A percentile compares a stretch with the other conserved stretches of the same genome.
Conservation (phyloP, 1,140 invertebrate genomes). For the Diorhabda elongata region DNA sequence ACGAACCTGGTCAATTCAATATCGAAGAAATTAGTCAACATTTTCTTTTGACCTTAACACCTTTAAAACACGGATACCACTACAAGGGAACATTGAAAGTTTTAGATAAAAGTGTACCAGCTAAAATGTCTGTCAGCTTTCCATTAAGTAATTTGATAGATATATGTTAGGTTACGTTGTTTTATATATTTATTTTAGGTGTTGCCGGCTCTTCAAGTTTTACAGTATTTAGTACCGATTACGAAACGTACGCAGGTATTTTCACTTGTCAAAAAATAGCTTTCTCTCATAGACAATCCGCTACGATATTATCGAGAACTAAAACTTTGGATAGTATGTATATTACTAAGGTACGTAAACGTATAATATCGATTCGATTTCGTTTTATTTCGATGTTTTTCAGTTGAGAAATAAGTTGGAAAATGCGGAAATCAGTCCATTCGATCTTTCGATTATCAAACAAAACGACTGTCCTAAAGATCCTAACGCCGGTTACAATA, state of each 20-base stretch:
- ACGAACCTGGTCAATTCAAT: conserved; percentile 64
- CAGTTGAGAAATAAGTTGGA: conserved; percentile 60
- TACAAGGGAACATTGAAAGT: conserved; percentile 69
- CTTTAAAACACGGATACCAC: conserved; percentile 69
- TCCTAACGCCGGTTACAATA: conserved; percentile 51
- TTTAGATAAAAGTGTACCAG: conserved; percentile 61
- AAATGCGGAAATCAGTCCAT: conserved; percentile 64
- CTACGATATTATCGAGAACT: conserved; percentile 70
- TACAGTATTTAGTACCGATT: conserved; percentile 71
- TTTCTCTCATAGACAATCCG: conserved; percentile 70
- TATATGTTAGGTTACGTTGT: neutral
- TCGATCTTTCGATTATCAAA: conserved; percentile 67
- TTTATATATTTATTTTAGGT: conserved; percentile 48
- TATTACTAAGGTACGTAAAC: conserved; percentile 57
- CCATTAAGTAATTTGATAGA: conserved; percentile 68
- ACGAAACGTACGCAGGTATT: conserved; percentile 67
- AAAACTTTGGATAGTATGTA: conserved; percentile 64
- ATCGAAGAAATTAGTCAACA: conserved; percentile 73
- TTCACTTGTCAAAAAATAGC: conserved; percentile 75
- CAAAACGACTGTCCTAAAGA: conserved; percentile 62
- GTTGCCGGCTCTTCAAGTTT: conserved; percentile 71
- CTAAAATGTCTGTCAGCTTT: conserved; percentile 69
- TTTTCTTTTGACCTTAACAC: conserved; percentile 62
- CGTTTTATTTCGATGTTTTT: conserved; percentile 15
- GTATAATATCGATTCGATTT: conserved; percentile 2